These are phyloP conservation scores for Drosophila fulvimacula DNA, from an alignment of 2,888 invertebrate genomes.

Conservation along the genomic window DNA sequence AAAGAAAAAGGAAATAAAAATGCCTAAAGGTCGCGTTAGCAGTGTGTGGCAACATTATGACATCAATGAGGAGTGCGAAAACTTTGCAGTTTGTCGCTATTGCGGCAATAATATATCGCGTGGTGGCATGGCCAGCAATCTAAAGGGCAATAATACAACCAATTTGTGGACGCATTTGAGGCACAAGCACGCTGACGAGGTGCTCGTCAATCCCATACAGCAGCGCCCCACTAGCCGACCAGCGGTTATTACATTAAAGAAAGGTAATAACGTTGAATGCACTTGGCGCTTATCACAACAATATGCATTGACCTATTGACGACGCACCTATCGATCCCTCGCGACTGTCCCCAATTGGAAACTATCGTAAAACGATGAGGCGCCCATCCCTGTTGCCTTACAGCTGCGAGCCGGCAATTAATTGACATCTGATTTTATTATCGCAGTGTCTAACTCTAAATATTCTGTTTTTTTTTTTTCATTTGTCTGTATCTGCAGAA, in stretches of 20 bases:
- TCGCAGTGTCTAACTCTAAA: constrained; percentile 11
- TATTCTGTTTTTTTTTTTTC: constrained; percentile 5
- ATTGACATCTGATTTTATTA: constrained; percentile 23
- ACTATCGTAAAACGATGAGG: constrained; percentile 39
- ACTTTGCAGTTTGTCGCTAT: constrained; percentile 70
- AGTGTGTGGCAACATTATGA: constrained; percentile 72
- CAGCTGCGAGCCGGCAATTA: constrained; percentile 42
- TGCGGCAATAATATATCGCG: constrained; percentile 75
- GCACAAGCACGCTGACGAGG: constrained; percentile 69
- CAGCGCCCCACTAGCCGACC: constrained; percentile 43
- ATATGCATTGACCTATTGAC: constrained; percentile 53
- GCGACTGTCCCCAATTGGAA: constrained; percentile 22
- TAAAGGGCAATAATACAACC: constrained; percentile 69
- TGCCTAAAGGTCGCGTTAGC: constrained; percentile 71
- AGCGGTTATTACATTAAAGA: constrained; percentile 54
- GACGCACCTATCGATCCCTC: constrained; percentile 51
- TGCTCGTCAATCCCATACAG: constrained; percentile 61
- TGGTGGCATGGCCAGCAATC: constrained; percentile 72
- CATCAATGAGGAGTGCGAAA: constrained; percentile 68
- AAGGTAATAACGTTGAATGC: constrained; percentile 54
- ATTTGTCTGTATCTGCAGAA: constrained; percentile 42
- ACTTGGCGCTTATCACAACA: constrained; percentile 31
- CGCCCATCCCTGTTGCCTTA: constrained; percentile 45
- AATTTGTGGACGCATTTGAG: constrained; percentile 68
- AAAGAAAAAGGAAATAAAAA: constrained; percentile 28